Conservation (phyloP, 1,140 invertebrate genomes). For the Adoxophyes honmai region DNA sequence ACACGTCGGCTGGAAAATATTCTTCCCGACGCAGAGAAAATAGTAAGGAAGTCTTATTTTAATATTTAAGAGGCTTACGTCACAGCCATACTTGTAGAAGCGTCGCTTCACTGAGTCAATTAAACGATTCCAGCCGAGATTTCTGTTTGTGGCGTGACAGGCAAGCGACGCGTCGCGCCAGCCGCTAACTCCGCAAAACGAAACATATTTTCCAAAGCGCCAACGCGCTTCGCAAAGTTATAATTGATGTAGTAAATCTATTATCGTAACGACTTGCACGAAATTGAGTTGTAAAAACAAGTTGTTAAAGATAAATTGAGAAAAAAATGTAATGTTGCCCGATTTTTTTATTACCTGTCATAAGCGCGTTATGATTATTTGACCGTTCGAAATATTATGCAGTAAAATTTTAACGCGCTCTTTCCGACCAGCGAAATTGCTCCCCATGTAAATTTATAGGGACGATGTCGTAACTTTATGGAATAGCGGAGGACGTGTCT, state of each 20-base stretch:
- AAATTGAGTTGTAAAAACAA: conserved; percentile 14
- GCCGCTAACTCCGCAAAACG: background rate
- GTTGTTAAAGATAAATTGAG: conserved; percentile 13
- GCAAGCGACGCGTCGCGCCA: conserved; percentile 2
- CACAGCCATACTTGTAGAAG: conserved; percentile 3
- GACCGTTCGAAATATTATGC: conserved; percentile 10
- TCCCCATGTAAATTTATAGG: conserved; percentile 7
- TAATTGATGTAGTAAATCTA: conserved; percentile 13
- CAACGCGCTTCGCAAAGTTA: background rate
- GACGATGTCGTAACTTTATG: conserved; percentile 1
- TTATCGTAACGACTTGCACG: conserved; percentile 9
- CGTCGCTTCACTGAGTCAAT: background rate
- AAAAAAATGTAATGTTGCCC: conserved; percentile 11
- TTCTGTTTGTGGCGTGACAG: conserved; percentile 8
- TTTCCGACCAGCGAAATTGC: conserved; percentile 12
- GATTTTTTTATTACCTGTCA: conserved; percentile 13
- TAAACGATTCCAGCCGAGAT: conserved; percentile 6
- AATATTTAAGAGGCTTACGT: conserved; percentile 5
- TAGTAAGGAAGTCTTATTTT: background rate
- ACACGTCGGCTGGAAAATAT: no score
- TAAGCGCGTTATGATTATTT: conserved; percentile 14
- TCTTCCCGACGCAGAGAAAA: no score
- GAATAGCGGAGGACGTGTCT: background rate
- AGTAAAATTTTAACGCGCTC: conserved; percentile 10
- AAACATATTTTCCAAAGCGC: conserved; percentile 2